A percentile compares a stretch with the other conserved stretches of the same genome.
Evolutionary conservation across 1,140 invertebrate genomes (phyloP).

Genomic region (Platorchestia sp.): DNA sequence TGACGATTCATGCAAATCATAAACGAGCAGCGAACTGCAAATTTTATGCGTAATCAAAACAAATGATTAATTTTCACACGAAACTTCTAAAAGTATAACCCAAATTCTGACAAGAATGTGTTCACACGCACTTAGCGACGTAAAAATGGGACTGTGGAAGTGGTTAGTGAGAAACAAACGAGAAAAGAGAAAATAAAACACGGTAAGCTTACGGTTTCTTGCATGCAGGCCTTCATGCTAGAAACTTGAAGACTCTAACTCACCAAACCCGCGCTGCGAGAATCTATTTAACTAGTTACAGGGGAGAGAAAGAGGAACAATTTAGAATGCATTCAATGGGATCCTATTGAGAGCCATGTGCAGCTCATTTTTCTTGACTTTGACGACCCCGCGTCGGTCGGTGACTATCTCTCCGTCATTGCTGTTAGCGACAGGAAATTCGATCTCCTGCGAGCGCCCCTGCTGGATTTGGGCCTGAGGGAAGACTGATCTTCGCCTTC

Average conservation of each 20-base stretch:
- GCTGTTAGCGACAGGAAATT: neutral
- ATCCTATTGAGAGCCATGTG: constrained; percentile 16
- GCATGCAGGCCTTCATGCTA: neutral
- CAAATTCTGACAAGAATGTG: neutral
- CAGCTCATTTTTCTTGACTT: constrained; percentile 27
- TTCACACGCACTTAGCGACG: neutral
- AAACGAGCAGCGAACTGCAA: no score
- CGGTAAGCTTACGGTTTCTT: neutral
- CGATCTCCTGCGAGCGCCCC: neutral
- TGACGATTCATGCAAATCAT: no score
- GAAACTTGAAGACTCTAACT: neutral
- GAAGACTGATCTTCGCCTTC: constrained; percentile 65
- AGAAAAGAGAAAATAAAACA: neutral
- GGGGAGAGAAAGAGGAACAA: neutral
- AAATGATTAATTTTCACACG: neutral
- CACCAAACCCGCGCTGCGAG: neutral
- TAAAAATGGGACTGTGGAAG: neutral
- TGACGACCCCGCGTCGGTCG: neutral
- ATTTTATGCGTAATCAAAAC: neutral
- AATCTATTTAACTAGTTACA: neutral
- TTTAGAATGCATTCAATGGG: neutral
- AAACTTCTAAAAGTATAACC: neutral
- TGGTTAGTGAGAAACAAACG: neutral
- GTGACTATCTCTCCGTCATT: constrained; percentile 5
- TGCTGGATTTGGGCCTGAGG: neutral